These are phyloP conservation scores for Acrocephalus arundinaceus DNA, from an alignment of 2,113 vertebrate genomes.

Conservation along the genomic window DNA sequence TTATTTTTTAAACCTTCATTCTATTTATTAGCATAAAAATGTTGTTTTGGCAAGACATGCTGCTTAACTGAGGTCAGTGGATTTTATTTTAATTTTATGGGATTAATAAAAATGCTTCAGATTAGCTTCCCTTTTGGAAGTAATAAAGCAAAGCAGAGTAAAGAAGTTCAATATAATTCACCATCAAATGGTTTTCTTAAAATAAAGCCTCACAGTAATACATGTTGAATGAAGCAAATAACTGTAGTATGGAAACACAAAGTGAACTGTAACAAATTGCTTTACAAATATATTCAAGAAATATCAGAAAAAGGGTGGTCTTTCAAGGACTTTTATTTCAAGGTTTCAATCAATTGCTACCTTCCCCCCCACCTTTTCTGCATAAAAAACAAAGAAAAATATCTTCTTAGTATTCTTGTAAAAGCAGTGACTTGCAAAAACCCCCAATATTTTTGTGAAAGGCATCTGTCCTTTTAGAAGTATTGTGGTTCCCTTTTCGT, in stretches of 20 bases:
- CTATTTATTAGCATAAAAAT: neutral
- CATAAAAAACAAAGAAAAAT: neutral
- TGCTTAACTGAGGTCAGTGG: neutral
- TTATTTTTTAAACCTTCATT: neutral
- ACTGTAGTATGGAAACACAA: neutral
- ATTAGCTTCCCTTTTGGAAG: neutral
- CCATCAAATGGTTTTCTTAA: neutral
- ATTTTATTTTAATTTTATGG: neutral
- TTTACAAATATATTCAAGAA: neutral
- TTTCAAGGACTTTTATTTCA: neutral
- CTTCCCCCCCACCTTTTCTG: fast-evolving
- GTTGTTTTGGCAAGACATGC: neutral
- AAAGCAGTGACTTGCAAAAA: neutral
- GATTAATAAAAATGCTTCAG: neutral
- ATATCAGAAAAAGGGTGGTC: neutral
- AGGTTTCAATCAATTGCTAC: neutral
- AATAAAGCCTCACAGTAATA: neutral
- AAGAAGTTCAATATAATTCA: neutral
- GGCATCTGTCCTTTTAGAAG: neutral
- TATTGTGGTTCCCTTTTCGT: neutral
- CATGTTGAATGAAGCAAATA: neutral
- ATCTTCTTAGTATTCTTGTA: neutral
- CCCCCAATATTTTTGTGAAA: neutral
- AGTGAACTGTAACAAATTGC: neutral
- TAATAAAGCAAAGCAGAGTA: neutral